A percentile compares a stretch with the other conserved stretches of the same genome.
phyloP scores from a whole-genome alignment of 92 coral and sea anemone genomes.

The Heteractis magnifica region DNA sequence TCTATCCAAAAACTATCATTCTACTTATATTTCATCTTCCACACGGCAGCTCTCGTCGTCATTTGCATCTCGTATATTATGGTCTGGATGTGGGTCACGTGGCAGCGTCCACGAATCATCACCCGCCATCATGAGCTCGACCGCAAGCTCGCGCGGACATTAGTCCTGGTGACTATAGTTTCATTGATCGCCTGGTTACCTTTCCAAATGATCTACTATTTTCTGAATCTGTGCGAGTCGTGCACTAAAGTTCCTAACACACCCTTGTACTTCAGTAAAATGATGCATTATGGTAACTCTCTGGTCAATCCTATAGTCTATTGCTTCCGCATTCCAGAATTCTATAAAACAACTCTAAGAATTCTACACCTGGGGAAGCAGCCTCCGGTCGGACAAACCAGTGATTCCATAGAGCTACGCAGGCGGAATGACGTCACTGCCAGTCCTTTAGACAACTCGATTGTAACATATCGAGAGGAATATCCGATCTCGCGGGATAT shows the following conservation, averaged over 20 bases:
- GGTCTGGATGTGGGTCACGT: constrained; percentile 71
- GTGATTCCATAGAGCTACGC: constrained; percentile 9
- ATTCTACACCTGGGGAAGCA: constrained; percentile 12
- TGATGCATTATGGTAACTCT: constrained; percentile 79
- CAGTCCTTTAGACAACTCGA: neutral
- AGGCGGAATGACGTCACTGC: neutral
- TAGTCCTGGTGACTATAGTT: constrained; percentile 64
- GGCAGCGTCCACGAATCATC: constrained; percentile 31
- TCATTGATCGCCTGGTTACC: constrained; percentile 80
- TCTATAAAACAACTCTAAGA: constrained; percentile 45
- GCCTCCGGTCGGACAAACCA: neutral
- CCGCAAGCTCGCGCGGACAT: constrained; percentile 65
- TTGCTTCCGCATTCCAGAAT: constrained; percentile 66
- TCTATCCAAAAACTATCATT: constrained; percentile 17
- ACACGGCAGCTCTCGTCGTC: constrained; percentile 58
- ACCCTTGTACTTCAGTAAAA: constrained; percentile 63
- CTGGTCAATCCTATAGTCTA: constrained; percentile 74
- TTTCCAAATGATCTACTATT: constrained; percentile 64
- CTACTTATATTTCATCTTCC: constrained; percentile 49
- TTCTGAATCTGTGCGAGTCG: constrained; percentile 55
- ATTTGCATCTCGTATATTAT: constrained; percentile 64
- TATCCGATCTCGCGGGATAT: neutral
- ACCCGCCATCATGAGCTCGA: constrained; percentile 44
- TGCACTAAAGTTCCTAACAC: constrained; percentile 42
- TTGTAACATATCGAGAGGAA: neutral